These are phyloP conservation scores for Radopholus similis DNA, from an alignment of 1,140 invertebrate species.

Conservation along the genomic window DNA sequence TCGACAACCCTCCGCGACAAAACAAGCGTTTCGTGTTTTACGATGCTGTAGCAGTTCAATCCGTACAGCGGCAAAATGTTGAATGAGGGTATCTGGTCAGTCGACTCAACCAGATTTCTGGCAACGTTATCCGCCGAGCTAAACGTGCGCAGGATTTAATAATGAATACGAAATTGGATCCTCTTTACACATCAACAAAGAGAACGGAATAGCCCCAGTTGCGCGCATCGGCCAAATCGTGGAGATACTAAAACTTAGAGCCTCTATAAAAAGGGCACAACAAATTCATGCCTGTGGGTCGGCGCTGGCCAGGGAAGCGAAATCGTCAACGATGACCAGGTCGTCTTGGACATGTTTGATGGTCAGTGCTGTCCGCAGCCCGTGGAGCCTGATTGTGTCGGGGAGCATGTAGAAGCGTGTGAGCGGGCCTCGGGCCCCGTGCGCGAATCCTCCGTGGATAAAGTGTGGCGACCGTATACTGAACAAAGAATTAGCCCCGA, in stretches of 20 bases:
- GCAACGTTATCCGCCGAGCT: slow-evolving; percentile 25
- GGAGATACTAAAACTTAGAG: slow-evolving; percentile 66
- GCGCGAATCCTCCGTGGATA: slow-evolving; percentile 70
- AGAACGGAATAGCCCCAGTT: slow-evolving; percentile 93
- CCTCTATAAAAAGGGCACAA: slow-evolving; percentile 12
- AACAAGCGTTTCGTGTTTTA: slow-evolving; percentile 90
- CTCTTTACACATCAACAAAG: slow-evolving; percentile 79
- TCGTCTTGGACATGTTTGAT: slow-evolving; percentile 89
- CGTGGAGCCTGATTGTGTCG: slow-evolving; percentile 71
- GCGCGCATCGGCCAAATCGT: slow-evolving; percentile 75
- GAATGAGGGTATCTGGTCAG: slow-evolving; percentile 72
- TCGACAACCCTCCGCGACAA: slow-evolving; percentile 79
- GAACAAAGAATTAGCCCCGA: not conserved
- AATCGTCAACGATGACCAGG: slow-evolving; percentile 79
- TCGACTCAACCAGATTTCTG: slow-evolving; percentile 65
- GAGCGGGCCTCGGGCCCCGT: slow-evolving; percentile 82
- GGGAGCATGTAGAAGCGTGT: slow-evolving; percentile 89
- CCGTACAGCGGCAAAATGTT: slow-evolving; percentile 94
- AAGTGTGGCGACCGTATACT: slow-evolving; percentile 77
- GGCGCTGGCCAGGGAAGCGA: slow-evolving; percentile 76
- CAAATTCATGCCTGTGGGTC: slow-evolving; percentile 66
- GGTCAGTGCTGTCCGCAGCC: slow-evolving; percentile 77
- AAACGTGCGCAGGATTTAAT: slow-evolving; percentile 9
- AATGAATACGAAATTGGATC: slow-evolving; percentile 20
- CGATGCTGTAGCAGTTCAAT: slow-evolving; percentile 75